Percentiles rank a stretch among this genome's conserved stretches.
These are phyloP conservation scores for Tholera decimalis DNA, from an alignment of 2,888 invertebrate genomes.

Conservation along the genomic window DNA sequence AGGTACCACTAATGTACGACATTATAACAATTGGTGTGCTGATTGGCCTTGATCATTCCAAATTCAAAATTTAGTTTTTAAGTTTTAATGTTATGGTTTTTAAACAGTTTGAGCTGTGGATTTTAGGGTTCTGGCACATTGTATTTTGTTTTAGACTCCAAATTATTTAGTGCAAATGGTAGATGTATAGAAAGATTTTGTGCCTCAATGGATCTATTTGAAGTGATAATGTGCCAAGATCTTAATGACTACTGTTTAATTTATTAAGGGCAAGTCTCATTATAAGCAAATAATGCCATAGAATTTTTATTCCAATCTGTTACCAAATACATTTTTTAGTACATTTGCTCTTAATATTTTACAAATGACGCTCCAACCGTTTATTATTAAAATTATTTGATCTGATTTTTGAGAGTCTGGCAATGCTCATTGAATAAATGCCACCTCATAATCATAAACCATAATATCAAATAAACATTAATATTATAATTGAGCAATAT, in stretches of 20 bases:
- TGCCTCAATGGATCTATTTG: background rate
- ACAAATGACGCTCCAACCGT: constrained; percentile 57
- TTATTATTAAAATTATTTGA: constrained; percentile 57
- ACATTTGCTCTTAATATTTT: constrained; percentile 38
- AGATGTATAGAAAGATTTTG: background rate
- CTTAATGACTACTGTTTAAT: constrained; percentile 6
- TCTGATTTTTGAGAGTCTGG: constrained; percentile 75
- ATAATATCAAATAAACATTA: constrained; percentile 43
- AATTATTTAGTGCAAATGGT: background rate
- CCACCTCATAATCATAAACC: constrained; percentile 78
- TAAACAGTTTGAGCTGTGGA: constrained; percentile 68
- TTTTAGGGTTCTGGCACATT: constrained; percentile 34
- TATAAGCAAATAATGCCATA: constrained; percentile 26
- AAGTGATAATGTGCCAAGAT: constrained; percentile 12
- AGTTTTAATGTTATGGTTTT: constrained; percentile 71
- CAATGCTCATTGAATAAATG: constrained; percentile 85
- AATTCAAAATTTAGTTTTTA: constrained; percentile 90
- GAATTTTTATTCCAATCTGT: background rate
- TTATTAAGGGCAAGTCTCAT: constrained; percentile 34
- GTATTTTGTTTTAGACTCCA: background rate
- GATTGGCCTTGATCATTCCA: constrained; percentile 88
- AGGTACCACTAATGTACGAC: constrained; percentile 86
- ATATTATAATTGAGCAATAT: constrained; percentile 34
- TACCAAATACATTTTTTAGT: background rate
- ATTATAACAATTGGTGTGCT: constrained; percentile 86